Percentiles rank a stretch among this genome's conserved stretches.
Conservation (phyloP, 2,888 invertebrate genomes). For the Rhabditoides inermis region DNA sequence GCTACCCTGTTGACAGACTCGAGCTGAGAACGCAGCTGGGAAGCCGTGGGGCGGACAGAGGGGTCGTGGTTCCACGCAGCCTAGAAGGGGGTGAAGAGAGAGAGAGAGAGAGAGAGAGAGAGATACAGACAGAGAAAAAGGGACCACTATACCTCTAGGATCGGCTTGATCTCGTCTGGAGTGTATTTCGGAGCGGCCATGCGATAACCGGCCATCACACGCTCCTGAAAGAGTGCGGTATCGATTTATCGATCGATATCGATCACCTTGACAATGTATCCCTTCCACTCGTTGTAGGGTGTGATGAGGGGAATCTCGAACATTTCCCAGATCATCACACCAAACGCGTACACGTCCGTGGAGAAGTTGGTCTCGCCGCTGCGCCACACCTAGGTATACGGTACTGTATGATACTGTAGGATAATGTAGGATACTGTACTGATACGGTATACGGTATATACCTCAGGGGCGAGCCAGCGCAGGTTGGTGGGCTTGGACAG, state of each 20-base stretch:
- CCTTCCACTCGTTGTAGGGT: conserved; percentile 36
- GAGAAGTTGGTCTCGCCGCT: conserved; percentile 37
- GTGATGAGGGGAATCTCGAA: conserved; percentile 36
- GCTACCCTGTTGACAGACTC: conserved; percentile 20
- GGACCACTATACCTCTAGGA: conserved; percentile 29
- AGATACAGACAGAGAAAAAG: conserved; percentile 28
- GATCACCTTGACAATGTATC: conserved; percentile 30
- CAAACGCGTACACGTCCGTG: conserved; percentile 43
- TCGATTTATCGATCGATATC: not conserved
- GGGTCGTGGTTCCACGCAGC: conserved; percentile 34
- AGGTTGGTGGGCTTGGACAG: conserved; percentile 38
- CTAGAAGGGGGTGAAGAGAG: too few relatives aligned
- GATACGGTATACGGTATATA: too few relatives aligned
- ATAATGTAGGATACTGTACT: too few relatives aligned
- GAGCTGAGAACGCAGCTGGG: conserved; percentile 21
- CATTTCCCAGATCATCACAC: conserved; percentile 40
- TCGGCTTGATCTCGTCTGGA: conserved; percentile 23
- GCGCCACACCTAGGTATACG: conserved; percentile 26
- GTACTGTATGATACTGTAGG: too few relatives aligned
- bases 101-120: conserved; percentile 20
- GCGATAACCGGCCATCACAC: conserved; percentile 37
- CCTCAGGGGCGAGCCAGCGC: conserved; percentile 42
- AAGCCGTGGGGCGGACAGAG: conserved; percentile 24
- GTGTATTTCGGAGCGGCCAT: conserved; percentile 28
- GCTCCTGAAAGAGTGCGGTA: conserved; percentile 11